Percentiles rank a stretch among this genome's conserved stretches.
Conservation (phyloP, 2,113 vertebrate species). For the Amblyornis subalaris region DNA sequence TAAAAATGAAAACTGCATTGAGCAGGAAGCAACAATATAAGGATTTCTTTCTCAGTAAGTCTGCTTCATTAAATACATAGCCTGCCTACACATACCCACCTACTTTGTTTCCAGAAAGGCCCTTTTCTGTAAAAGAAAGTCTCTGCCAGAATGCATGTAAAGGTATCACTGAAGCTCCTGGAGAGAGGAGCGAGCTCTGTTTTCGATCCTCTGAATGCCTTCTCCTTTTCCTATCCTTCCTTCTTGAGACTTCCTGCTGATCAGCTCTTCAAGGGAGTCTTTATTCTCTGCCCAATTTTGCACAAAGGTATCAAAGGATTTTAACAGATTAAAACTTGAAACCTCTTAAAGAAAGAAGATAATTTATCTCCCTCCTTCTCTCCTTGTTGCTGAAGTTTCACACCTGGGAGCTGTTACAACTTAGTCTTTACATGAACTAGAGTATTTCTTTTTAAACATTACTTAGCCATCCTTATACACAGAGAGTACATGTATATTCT, state of each 20-base stretch:
- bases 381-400: background rate
- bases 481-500: background rate
- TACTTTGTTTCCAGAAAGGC: background rate
- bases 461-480: background rate
- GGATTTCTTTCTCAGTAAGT: background rate
- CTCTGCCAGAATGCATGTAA: background rate
- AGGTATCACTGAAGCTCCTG: background rate
- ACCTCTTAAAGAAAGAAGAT: background rate
- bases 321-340: slow-evolving; percentile 11
- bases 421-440: background rate
- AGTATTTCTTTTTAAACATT: background rate
- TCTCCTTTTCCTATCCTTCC: background rate
- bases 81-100: background rate
- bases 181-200: background rate
- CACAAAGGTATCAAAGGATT: slow-evolving; percentile 26
- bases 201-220: background rate
- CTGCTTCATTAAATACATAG: background rate
- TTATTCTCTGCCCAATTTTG: slow-evolving; percentile 28
- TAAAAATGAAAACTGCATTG: background rate
- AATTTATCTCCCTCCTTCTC: background rate
- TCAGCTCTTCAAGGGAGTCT: background rate
- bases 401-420: background rate
- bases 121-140: background rate
- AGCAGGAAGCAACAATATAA: background rate
- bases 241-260: background rate